Evolutionary conservation across 2,113 vertebrate genomes (phyloP).

Genomic region (Xiphophorus hellerii): DNA sequence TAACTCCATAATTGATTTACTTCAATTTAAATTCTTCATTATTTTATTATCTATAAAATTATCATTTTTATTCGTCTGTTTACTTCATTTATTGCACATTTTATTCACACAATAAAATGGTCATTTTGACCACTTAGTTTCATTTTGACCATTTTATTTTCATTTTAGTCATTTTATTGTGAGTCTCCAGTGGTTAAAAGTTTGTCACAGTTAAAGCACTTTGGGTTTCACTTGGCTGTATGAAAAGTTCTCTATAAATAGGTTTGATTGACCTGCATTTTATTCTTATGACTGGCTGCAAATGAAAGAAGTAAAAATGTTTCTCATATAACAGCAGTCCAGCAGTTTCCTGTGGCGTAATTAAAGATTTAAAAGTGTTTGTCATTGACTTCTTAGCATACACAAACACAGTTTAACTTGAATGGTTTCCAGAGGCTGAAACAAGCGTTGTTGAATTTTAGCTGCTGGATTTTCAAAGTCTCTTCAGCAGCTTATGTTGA

Average conservation of each 20-base stretch:
- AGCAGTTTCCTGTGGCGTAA: background rate
- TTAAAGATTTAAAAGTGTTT: background rate
- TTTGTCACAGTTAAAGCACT: background rate
- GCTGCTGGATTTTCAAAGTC: background rate
- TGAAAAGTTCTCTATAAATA: background rate
- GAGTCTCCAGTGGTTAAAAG: background rate
- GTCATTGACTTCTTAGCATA: background rate
- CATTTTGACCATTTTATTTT: too few relatives aligned
- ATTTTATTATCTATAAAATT: background rate
- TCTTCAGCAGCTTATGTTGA: conserved; percentile 15
- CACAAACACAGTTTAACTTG: background rate
- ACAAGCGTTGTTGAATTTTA: background rate
- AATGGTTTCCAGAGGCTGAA: conserved; percentile 1
- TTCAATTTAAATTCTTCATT: too few relatives aligned
- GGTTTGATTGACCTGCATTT: background rate
- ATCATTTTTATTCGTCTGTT: background rate
- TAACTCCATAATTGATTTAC: too few relatives aligned
- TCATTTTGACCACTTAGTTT: too few relatives aligned
- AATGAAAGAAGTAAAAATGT: background rate
- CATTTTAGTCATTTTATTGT: background rate
- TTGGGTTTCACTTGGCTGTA: background rate
- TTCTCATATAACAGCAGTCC: background rate
- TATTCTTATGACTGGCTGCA: background rate
- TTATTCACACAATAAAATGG: too few relatives aligned
- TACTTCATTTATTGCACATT: background rate